Evolutionary conservation across 2,797 vertebrate genomes (phyloP), one percentile per base, ranked within the genome.

Genomic region (Numenius phaeopus): DNA sequence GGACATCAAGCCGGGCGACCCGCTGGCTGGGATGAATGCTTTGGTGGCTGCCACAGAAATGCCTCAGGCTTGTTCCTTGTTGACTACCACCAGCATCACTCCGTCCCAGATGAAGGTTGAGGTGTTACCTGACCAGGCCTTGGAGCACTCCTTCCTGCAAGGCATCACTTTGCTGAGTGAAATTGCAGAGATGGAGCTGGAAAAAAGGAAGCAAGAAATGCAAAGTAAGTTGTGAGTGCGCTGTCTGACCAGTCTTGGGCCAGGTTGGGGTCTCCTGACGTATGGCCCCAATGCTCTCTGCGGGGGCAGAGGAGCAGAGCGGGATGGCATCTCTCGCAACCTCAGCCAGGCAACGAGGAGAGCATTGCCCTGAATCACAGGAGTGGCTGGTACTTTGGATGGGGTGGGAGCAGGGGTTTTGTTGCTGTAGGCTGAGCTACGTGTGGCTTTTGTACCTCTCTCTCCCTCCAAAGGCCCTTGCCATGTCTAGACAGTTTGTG

Each of bases 91-190:
- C 46, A 32, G 91, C 0, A 58, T 97, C 9, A 14, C 98, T 37
- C 98, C 98, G 6, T 93, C 97, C 1, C 96, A 96, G 81, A 47
- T 98, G 70, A 97, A 87, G 78, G 95, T 97, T 67, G 98, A 96
- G 21, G 75, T 95, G 12, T 94, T 98, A 27, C 85, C 97, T 83
- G 92, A 95, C n/a, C 77, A 98, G 7, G 98, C 95, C 17, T 80
- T 98, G 76, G 99, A 99, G 97, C 98, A 98, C 88, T 98, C 98
- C 71, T 99, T 99, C 11, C 96, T 99, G 80, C 99, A 99, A 21
- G 99, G 99, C 23, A 99, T 99, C 98, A 98, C 99, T 39, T 98
- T 99, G 77, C 98, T 99, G 81, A 99, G 99, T 58, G 99, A 99
- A 97, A 99, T 99, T 66, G 99, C 99, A 0, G 99, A 99, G 92